Base-by-base conservation (phyloP, 1,140 invertebrate genomes). In the Plectrocnemia conspersa region DNA sequence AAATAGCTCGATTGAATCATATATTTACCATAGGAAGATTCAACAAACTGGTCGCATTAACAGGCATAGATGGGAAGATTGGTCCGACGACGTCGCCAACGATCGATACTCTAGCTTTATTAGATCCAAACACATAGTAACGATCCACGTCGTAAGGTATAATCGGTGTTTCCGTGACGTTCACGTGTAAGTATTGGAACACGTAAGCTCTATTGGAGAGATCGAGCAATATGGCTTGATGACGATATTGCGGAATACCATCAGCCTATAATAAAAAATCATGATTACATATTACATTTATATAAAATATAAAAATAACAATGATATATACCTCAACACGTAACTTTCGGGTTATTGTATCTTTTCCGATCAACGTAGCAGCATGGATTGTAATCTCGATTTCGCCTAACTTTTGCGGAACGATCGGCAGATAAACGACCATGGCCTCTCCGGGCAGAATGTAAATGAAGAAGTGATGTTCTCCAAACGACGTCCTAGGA, bases 61-160 rank as follows among this genome's bases (percentile, higher is more conserved):
- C 83, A 0, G 91, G 91, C 87, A 94, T 91, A 0, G 87, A 90
- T 0, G 91, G 90, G 65, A 97, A 97, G 15, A 93, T 88, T 1
- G 93, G 91, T 1, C 93, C 93, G 0, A 97, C 91, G 0, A 97
- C 91, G 71, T 97, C 94, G 10, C 95, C 94, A 9, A 96, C 89
- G 1, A 97, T 71, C 1, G 88, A 88, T n/a, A 97, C 78, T 7
- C 79, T 78, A 6, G 91, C 93, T 60, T 79, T 82, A 64, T 94
- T 94, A 0, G 93, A 97, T 0, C 92, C 93, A 65, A 87, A 94
- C n/a, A 98, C 86, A 68, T 94, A 98, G 67, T 93, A 91, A 59
- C 93, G 84, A 62, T 90, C 83, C 61, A 88, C 81, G 54, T 91
- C 84, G 64, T 95, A 93, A 0, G 93, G 88, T 48, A 94, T 90